Percentiles rank a stretch among this genome's conserved stretches.
Conservation (phyloP, 2,113 vertebrate species). For the Pachyramphus minor region DNA sequence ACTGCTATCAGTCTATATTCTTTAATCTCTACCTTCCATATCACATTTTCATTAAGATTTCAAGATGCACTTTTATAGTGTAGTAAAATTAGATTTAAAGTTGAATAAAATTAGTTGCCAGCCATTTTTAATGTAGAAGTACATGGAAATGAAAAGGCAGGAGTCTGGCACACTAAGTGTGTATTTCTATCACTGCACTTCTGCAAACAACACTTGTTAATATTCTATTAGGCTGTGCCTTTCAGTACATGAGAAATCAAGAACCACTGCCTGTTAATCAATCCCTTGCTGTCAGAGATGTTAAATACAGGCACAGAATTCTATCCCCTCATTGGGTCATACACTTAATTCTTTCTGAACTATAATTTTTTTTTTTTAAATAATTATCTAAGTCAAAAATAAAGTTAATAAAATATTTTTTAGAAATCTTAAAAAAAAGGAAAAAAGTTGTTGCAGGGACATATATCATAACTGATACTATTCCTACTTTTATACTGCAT, state of each 20-base stretch:
- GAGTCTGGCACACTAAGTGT: neutral
- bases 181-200: neutral
- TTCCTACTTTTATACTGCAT: neutral
- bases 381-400: neutral
- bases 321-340: neutral
- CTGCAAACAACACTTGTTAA: slow-evolving; percentile 3
- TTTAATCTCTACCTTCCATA: neutral
- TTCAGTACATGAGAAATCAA: neutral
- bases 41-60: neutral
- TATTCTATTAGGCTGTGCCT: neutral
- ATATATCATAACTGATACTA: neutral
- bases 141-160: neutral
- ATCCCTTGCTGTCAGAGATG: neutral
- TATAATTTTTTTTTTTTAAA: neutral
- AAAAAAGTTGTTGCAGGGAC: neutral
- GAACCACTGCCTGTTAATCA: neutral
- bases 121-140: neutral
- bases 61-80: neutral
- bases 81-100: neutral
- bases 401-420: neutral
- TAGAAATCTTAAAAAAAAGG: neutral
- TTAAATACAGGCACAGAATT: neutral
- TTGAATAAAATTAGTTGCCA: neutral
- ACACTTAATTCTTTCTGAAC: neutral
- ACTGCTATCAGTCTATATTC: neutral